Evolutionary conservation across 92 coral and sea anemone genomes (phyloP).

Genomic region (Parazoanthus darwini): DNA sequence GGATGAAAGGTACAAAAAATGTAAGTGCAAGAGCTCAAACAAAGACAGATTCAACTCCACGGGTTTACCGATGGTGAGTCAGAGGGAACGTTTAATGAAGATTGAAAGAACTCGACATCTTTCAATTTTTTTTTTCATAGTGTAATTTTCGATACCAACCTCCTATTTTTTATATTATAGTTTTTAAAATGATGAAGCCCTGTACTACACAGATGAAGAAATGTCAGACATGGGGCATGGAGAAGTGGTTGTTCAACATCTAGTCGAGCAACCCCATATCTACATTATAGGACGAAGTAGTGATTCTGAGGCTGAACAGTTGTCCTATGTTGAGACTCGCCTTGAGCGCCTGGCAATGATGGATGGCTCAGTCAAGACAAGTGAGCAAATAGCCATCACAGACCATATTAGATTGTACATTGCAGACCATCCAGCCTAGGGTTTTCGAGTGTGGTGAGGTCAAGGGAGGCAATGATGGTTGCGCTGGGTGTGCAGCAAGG

Average conservation of each 20-base stretch:
- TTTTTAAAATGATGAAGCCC: constrained; percentile 32
- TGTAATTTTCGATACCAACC: too few relatives aligned
- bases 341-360: constrained; percentile 24
- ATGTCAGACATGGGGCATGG: background rate
- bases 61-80: constrained; percentile 25
- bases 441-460: constrained; percentile 47
- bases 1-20: constrained; percentile 11
- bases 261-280: constrained; percentile 55
- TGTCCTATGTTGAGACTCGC: constrained; percentile 37
- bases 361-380: background rate
- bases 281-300: constrained; percentile 51
- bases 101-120: constrained; percentile 33
- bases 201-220: constrained; percentile 27
- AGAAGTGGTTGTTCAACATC: constrained; percentile 50
- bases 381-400: background rate
- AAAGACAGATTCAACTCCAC: too few relatives aligned
- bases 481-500: constrained; percentile 13
- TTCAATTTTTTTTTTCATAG: background rate
- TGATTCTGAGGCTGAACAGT: constrained; percentile 48
- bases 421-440: constrained; percentile 26
- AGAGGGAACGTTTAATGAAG: background rate
- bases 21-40: constrained; percentile 21
- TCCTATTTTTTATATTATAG: too few relatives aligned
- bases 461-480: constrained; percentile 40
- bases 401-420: background rate